Percentiles rank a stretch among this genome's conserved stretches.
phyloP scores from a whole-genome alignment of 2,888 invertebrate genomes.

The Sisyra nigra region DNA sequence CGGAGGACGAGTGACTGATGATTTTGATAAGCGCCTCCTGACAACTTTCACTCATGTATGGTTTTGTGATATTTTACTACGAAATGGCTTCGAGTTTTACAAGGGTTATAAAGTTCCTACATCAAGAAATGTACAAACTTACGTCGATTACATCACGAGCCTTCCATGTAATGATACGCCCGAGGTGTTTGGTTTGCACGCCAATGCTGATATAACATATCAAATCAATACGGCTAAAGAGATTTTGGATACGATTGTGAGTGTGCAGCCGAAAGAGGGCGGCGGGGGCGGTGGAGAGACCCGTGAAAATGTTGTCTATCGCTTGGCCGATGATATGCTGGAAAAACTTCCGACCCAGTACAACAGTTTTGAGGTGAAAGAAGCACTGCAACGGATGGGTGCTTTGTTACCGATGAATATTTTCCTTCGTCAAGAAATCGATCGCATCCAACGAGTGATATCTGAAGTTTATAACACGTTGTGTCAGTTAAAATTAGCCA shows the following conservation, averaged over 20 bases:
- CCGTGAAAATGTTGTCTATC: slow-evolving; percentile 81
- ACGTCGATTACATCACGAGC: slow-evolving; percentile 74
- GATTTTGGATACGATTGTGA: slow-evolving; percentile 85
- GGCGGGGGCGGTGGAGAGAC: slow-evolving; percentile 83
- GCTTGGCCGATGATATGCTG: slow-evolving; percentile 85
- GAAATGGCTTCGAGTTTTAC: slow-evolving; percentile 84
- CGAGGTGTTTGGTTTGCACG: slow-evolving; percentile 91
- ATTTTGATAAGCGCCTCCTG: slow-evolving; percentile 85
- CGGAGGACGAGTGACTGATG: slow-evolving; percentile 90
- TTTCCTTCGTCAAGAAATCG: slow-evolving; percentile 67
- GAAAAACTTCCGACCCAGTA: slow-evolving; percentile 73
- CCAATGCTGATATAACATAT: slow-evolving; percentile 94
- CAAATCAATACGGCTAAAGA: slow-evolving; percentile 92
- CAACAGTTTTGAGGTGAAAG: slow-evolving; percentile 76
- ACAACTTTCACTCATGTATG: slow-evolving; percentile 89
- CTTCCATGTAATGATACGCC: slow-evolving; percentile 79
- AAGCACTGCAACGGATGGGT: slow-evolving; percentile 81
- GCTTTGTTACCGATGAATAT: slow-evolving; percentile 91
- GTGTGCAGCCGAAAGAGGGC: slow-evolving; percentile 94
- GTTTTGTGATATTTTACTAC: slow-evolving; percentile 82
- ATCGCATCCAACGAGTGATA: slow-evolving; percentile 78
- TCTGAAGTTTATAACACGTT: slow-evolving; percentile 62
- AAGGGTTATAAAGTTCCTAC: slow-evolving; percentile 84
- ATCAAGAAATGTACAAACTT: slow-evolving; percentile 61
- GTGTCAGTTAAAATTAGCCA: slow-evolving; percentile 80